Conservation (phyloP, 2,797 vertebrate genomes). For the Siniperca undulata region DNA sequence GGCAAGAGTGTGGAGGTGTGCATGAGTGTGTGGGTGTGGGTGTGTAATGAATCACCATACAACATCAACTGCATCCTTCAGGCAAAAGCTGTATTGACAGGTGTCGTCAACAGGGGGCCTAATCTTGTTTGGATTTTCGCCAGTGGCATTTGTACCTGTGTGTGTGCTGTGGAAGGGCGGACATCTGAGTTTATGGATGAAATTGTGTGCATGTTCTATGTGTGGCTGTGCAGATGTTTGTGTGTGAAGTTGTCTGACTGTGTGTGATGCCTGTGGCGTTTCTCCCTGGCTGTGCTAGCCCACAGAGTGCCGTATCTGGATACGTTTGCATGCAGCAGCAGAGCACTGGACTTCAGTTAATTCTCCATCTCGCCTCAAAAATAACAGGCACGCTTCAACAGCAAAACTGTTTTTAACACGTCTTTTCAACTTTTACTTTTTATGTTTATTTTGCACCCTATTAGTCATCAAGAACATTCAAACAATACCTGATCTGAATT, state of each 20-base stretch:
- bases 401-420: conserved; percentile 1
- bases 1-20: neutral
- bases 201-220: conserved; percentile 15
- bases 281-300: conserved; percentile 30
- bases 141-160: conserved; percentile 53
- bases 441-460: conserved; percentile 52
- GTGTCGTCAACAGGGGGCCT: conserved; percentile 72
- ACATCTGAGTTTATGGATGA: conserved; percentile 6
- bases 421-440: conserved; percentile 43
- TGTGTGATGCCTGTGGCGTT: conserved; percentile 46
- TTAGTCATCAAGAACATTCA: conserved; percentile 43
- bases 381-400: conserved; percentile 4
- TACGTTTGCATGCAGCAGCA: conserved; percentile 36
- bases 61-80: conserved; percentile 62
- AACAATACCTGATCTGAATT: conserved; percentile 54
- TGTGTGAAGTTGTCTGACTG: neutral
- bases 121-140: conserved; percentile 70
- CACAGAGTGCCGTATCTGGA: conserved; percentile 27
- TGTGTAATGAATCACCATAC: conserved; percentile 52
- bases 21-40: conserved; percentile 24
- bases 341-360: conserved; percentile 27
- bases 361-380: conserved; percentile 35
- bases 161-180: neutral
- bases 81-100: conserved; percentile 72
- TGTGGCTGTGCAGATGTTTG: conserved; percentile 12